Percentiles rank a stretch among this genome's conserved stretches.
Evolutionary conservation across 2,797 vertebrate species (phyloP).

Genomic region (Acanthis flammea): DNA sequence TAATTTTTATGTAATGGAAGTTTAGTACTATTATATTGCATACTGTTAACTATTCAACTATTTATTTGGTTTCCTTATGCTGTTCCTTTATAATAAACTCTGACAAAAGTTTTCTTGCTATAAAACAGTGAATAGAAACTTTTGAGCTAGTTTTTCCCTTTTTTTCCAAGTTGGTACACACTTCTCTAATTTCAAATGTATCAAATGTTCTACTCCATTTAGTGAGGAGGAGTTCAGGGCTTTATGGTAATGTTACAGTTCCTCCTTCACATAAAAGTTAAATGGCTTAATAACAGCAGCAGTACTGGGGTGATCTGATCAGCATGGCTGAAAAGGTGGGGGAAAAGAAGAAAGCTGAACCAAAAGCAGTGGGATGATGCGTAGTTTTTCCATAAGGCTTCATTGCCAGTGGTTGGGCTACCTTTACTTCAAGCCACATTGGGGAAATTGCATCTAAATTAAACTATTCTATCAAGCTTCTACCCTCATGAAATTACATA

Average conservation of each 20-base stretch:
- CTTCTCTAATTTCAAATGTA: neutral
- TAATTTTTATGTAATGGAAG: conserved; percentile 31
- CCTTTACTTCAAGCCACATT: neutral
- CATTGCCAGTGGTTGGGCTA: neutral
- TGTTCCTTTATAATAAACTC: conserved; percentile 48
- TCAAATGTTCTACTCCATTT: neutral
- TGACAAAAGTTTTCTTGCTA: conserved; percentile 20
- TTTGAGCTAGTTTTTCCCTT: neutral
- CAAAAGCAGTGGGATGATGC: neutral
- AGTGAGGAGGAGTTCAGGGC: neutral
- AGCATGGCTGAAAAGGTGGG: neutral
- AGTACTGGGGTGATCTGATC: neutral
- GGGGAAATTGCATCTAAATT: neutral
- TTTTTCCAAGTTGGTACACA: neutral
- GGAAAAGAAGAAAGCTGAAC: neutral
- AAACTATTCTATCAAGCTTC: neutral
- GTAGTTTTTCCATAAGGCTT: neutral
- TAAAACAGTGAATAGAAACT: neutral
- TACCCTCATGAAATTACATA: neutral
- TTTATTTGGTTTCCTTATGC: conserved; percentile 48
- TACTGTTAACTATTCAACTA: conserved; percentile 47
- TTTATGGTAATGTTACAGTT: neutral
- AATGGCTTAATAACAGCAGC: neutral
- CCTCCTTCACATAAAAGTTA: neutral
- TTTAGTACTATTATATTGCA: conserved; percentile 32